Percentiles rank a stretch among this genome's conserved stretches.
phyloP scores from a whole-genome alignment of 2,797 vertebrate genomes.

The Discoglossus pictus region DNA sequence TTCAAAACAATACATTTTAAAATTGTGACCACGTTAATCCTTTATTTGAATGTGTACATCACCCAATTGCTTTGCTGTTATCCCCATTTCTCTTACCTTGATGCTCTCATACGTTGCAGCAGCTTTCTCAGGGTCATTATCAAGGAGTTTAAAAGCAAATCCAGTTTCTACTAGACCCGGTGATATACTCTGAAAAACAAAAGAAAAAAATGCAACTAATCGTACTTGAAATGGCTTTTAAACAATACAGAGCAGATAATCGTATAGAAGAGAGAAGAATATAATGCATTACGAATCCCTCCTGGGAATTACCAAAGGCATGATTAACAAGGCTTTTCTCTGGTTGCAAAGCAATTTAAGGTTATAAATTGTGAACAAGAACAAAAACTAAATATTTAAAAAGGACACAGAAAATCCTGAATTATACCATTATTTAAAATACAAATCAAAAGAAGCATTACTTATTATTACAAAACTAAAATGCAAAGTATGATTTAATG shows the following conservation, averaged over 20 bases:
- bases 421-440: too few relatives aligned
- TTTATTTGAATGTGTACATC: too few relatives aligned
- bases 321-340: not conserved
- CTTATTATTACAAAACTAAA: too few relatives aligned
- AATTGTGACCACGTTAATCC: too few relatives aligned
- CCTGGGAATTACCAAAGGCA: not conserved
- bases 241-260: not conserved
- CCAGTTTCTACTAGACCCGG: conserved; percentile 94
- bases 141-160: conserved; percentile 91
- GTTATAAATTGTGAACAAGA: too few relatives aligned
- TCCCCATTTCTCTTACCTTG: conserved; percentile 74
- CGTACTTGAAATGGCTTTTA: not conserved
- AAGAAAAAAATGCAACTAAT: conserved; percentile 56
- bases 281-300: too few relatives aligned
- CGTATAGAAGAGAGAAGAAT: not conserved
- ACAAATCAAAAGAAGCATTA: too few relatives aligned
- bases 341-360: not conserved
- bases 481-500: too few relatives aligned
- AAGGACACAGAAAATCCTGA: too few relatives aligned
- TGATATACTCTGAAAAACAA: conserved; percentile 85
- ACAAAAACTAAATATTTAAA: too few relatives aligned
- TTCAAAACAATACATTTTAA: too few relatives aligned
- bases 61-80: too few relatives aligned
- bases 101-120: conserved; percentile 91
- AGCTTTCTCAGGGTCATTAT: conserved; percentile 89